A percentile compares a stretch with the other conserved stretches of the same genome.
These are phyloP conservation scores for Tachysurus vachellii DNA, from an alignment of 2,113 vertebrate species.

Conservation along the genomic window DNA sequence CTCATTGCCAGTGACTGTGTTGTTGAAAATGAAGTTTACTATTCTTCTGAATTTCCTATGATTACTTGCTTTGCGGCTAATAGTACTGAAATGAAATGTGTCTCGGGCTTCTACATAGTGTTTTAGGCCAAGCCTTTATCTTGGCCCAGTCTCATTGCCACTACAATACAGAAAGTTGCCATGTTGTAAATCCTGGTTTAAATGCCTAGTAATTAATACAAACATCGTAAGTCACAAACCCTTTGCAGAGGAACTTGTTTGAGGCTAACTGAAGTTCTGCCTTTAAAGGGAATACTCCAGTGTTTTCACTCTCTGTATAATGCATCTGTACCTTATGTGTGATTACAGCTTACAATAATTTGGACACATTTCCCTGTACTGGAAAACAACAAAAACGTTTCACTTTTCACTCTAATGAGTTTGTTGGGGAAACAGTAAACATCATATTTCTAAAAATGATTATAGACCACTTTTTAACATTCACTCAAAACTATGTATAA, in stretches of 20 bases:
- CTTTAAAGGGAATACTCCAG: background rate
- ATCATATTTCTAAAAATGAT: background rate
- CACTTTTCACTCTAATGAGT: background rate
- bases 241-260: background rate
- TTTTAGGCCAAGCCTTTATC: background rate
- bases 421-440: background rate
- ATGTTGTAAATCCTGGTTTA: background rate
- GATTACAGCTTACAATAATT: background rate
- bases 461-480: background rate
- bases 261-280: background rate
- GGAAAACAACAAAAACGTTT: background rate
- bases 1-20: slow-evolving; percentile 17
- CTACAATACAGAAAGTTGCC: background rate
- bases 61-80: slow-evolving; percentile 14
- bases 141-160: background rate
- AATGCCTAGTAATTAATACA: background rate
- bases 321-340: background rate
- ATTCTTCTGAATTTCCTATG: slow-evolving; percentile 13
- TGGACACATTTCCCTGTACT: background rate
- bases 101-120: slow-evolving; percentile 9
- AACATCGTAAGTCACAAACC: background rate
- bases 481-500: background rate
- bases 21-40: slow-evolving; percentile 27
- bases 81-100: slow-evolving; percentile 9
- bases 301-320: background rate